phyloP scores from a whole-genome alignment of 2,888 invertebrate genomes.

The Agrochola lychnidis region DNA sequence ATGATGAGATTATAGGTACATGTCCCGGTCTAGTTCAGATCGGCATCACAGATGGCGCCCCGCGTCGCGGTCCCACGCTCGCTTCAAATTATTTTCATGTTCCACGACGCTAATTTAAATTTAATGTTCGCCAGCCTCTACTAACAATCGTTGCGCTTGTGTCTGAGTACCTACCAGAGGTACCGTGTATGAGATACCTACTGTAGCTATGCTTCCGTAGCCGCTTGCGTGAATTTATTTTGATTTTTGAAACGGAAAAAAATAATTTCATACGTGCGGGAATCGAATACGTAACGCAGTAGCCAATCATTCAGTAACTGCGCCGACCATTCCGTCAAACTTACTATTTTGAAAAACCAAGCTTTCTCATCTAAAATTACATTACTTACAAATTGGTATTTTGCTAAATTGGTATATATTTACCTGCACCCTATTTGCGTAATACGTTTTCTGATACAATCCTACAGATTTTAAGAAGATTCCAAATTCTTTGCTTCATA shows the following conservation, averaged over 20 bases:
- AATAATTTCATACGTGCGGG: not conserved
- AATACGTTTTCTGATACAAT: not conserved
- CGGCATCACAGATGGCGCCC: slow-evolving; percentile 43
- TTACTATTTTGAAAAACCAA: not conserved
- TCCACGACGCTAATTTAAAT: slow-evolving; percentile 59
- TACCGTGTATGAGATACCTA: not conserved
- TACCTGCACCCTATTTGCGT: not conserved
- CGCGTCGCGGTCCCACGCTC: slow-evolving; percentile 49
- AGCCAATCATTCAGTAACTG: not conserved
- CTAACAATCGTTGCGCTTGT: slow-evolving; percentile 31
- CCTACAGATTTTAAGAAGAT: not conserved
- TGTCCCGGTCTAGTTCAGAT: slow-evolving; percentile 16
- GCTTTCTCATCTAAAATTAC: too few relatives aligned
- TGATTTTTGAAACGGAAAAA: not conserved
- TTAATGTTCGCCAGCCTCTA: slow-evolving; percentile 51
- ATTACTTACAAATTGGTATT: not conserved
- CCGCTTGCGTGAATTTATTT: not conserved
- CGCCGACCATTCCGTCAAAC: not conserved
- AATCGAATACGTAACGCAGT: not conserved
- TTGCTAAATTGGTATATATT: too few relatives aligned
- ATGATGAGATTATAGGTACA: not conserved
- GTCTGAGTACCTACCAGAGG: not conserved
- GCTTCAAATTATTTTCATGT: slow-evolving; percentile 61
- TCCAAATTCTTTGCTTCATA: not conserved
- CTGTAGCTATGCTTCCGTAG: not conserved